Evolutionary conservation across 2,888 invertebrate genomes (phyloP), one percentile per base, ranked within the genome.

Genomic region (Drosophila infuscata): DNA sequence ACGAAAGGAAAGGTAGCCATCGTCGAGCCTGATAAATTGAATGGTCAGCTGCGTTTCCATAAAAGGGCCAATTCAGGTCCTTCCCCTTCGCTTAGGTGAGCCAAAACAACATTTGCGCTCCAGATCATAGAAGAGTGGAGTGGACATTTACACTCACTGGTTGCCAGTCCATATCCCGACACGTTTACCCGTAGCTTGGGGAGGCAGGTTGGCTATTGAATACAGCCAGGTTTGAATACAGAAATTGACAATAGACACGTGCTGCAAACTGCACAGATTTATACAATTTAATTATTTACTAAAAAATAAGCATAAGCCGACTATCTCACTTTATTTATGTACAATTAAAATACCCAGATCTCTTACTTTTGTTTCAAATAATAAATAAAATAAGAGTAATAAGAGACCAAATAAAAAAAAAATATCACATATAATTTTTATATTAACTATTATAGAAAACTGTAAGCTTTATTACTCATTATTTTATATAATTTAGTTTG

Each of bases 1-100:
- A 66, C 38, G 64, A 38, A 12, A 36, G 53, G 57, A 61, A 58
- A 49, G 43, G 66, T 61, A 73, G 58, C 74, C 71, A 70, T 70
- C 74, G 77, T 70, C 82, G 79, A 89, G 85, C 79, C 88, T 86
- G 85, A 86, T 89, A 85, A 89, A 86, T 86, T 83, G 88, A 89
- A 86, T 87, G 85, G 89, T 82, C 82, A 89, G 79, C 70, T 83
- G 77, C 79, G 88, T 78, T 82, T 73, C 78, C 78, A 89, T 82
- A 89, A 89, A 86, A 74, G 72, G 82, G 49, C 78, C 67, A 69
- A 67, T 81, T 76, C 81, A 67, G 64, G 32, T 29, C 35, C 49
- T 35, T 59, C 53, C 68, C 66, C 54, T 67, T 69, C 63, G 65
- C 67, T 69, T 64, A 67, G 68, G 33, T 72, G 51, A 68, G 68